phyloP scores from a whole-genome alignment of 2,113 vertebrate genomes.

The Illadopsis cleaveri region DNA sequence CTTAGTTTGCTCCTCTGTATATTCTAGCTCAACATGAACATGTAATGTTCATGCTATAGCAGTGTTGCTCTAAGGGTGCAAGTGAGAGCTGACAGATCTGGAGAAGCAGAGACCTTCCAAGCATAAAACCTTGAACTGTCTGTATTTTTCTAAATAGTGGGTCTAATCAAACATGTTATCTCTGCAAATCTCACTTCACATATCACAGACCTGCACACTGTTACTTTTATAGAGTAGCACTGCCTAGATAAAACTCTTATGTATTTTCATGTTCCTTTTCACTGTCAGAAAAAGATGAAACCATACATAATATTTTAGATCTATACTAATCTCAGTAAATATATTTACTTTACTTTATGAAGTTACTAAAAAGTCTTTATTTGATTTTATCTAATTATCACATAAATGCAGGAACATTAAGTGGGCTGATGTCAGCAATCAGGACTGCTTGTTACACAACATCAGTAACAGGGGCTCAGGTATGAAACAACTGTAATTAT shows the following conservation, averaged over 20 bases:
- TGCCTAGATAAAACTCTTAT: neutral
- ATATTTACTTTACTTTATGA: conserved; percentile 47
- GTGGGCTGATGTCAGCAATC: conserved; percentile 74
- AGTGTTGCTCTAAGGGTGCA: neutral
- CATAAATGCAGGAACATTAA: conserved; percentile 67
- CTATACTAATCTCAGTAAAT: neutral
- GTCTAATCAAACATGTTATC: neutral
- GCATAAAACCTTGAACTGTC: neutral
- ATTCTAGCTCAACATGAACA: neutral
- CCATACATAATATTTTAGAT: conserved; percentile 17
- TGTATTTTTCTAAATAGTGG: neutral
- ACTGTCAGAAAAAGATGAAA: neutral
- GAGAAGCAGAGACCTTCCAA: neutral
- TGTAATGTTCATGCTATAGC: neutral
- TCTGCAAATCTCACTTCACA: neutral
- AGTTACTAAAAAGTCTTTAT: conserved; percentile 68
- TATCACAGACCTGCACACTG: neutral
- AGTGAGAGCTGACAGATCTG: neutral
- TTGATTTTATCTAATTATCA: conserved; percentile 73
- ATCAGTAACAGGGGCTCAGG: conserved; percentile 74
- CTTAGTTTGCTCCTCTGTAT: neutral
- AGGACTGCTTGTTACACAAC: conserved; percentile 76
- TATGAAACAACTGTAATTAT: conserved; percentile 78
- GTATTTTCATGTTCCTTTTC: neutral
- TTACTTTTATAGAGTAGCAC: neutral